phyloP scores from a whole-genome alignment of 2,888 invertebrate genomes.

The Ganaspis brasiliensis region DNA sequence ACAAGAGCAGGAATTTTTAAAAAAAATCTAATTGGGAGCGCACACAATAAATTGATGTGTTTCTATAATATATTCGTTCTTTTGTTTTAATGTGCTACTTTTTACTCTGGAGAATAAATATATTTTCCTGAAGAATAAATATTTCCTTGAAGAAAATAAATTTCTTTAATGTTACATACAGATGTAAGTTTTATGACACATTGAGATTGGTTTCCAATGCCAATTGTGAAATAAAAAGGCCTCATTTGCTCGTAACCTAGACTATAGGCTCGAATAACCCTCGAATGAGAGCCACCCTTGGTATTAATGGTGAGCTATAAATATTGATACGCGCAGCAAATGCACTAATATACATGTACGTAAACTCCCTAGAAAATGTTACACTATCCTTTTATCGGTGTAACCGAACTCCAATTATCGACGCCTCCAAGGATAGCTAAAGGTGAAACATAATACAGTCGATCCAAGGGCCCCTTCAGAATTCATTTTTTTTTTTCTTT shows the following conservation, averaged over 20 bases:
- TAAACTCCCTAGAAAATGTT: slow-evolving; percentile 64
- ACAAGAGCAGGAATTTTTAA: not conserved
- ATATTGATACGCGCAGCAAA: slow-evolving; percentile 72
- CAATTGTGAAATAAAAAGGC: slow-evolving; percentile 16
- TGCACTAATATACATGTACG: slow-evolving; percentile 64
- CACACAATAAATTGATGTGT: not conserved
- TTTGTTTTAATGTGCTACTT: not conserved
- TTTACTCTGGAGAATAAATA: not conserved
- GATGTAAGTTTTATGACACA: not conserved
- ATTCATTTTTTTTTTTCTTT: slow-evolving; percentile 17
- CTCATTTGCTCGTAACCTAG: slow-evolving; percentile 12
- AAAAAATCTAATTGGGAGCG: not conserved
- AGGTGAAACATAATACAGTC: slow-evolving; percentile 68
- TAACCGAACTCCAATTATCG: slow-evolving; percentile 80
- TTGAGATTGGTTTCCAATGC: not conserved
- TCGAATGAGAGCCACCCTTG: slow-evolving; percentile 29
- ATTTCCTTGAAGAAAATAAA: not conserved
- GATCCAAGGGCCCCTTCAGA: slow-evolving; percentile 7
- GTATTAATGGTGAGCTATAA: slow-evolving; percentile 72
- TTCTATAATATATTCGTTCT: too few species aligned
- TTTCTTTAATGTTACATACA: not conserved
- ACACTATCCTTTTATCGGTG: slow-evolving; percentile 73
- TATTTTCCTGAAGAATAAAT: not conserved
- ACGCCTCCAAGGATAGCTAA: slow-evolving; percentile 72
- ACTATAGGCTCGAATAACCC: slow-evolving; percentile 22